Evolutionary conservation across 1,140 invertebrate species (phyloP).

Genomic region (Uloborus diversus): DNA sequence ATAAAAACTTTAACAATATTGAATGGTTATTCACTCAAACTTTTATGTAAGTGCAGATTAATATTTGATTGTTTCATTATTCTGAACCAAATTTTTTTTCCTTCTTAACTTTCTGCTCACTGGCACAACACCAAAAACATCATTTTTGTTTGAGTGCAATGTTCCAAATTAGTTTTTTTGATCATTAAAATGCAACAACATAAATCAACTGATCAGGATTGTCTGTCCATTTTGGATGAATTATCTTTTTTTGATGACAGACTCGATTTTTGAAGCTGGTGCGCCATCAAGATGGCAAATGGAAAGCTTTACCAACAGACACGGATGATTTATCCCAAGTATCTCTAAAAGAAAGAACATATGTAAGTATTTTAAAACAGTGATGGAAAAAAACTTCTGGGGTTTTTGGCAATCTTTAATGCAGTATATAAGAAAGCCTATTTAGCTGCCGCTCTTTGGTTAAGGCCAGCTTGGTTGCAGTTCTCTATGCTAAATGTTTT

Average conservation of each 20-base stretch:
- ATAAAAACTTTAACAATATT: too few relatives aligned
- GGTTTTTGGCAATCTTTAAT: conserved; percentile 6
- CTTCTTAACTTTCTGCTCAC: conserved; percentile 14
- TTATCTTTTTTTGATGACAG: conserved; percentile 54
- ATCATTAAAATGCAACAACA: not conserved
- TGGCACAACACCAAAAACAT: conserved; percentile 55
- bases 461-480: not conserved
- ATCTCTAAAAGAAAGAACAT: conserved; percentile 22
- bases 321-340: conserved; percentile 35
- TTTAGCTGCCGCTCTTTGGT: not conserved
- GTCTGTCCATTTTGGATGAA: conserved; percentile 44
- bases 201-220: not conserved
- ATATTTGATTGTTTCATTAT: too few relatives aligned
- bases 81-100: too few relatives aligned
- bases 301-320: conserved; percentile 49
- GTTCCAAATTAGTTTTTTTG: not conserved
- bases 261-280: conserved; percentile 53
- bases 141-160: not conserved
- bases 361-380: conserved; percentile 41
- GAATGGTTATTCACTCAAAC: too few relatives aligned
- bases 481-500: not conserved
- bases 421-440: conserved; percentile 19
- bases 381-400: conserved; percentile 1
- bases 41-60: too few relatives aligned
- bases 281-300: conserved; percentile 48